A percentile compares a stretch with the other conserved stretches of the same genome.
Conservation (phyloP, 2,888 invertebrate species). For the Eudasyphora cyanicolor region DNA sequence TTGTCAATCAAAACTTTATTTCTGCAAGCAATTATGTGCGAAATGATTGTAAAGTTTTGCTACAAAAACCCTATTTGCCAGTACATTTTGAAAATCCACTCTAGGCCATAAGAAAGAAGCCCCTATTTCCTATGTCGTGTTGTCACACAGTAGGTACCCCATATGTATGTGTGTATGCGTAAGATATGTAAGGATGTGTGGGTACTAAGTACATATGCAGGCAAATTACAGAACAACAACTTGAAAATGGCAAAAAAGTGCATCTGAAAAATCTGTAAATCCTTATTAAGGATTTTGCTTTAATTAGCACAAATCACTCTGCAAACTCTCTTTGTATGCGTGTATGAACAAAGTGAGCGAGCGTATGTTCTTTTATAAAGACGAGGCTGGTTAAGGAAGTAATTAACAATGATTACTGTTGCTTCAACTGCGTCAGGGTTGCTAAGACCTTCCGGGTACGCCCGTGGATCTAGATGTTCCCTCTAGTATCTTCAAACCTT, state of each 20-base stretch:
- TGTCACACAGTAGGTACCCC: background rate
- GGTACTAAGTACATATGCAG: too few species aligned
- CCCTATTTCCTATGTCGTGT: background rate
- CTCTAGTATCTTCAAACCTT: too few species aligned
- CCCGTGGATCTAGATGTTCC: too few species aligned
- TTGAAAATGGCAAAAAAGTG: background rate
- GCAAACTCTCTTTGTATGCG: slow-evolving; percentile 3
- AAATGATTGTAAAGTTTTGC: background rate
- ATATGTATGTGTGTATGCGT: background rate
- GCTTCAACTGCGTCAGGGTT: too few species aligned
- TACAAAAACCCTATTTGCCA: background rate
- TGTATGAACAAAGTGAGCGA: background rate
- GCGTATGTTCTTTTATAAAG: background rate
- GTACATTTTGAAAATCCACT: background rate
- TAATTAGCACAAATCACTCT: slow-evolving; percentile 49
- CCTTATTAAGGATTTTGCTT: slow-evolving; percentile 28
- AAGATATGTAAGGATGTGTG: too few species aligned
- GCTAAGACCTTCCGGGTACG: too few species aligned
- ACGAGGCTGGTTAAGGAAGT: too few species aligned
- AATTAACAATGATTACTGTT: too few species aligned
- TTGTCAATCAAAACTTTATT: too few species aligned
- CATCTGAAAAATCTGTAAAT: slow-evolving; percentile 22
- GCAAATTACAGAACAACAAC: background rate
- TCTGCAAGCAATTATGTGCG: background rate
- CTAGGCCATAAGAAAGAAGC: background rate